Percentiles rank a stretch among this genome's conserved stretches.
phyloP scores from a whole-genome alignment of 2,888 invertebrate species.

The Pseudococcus viburni region DNA sequence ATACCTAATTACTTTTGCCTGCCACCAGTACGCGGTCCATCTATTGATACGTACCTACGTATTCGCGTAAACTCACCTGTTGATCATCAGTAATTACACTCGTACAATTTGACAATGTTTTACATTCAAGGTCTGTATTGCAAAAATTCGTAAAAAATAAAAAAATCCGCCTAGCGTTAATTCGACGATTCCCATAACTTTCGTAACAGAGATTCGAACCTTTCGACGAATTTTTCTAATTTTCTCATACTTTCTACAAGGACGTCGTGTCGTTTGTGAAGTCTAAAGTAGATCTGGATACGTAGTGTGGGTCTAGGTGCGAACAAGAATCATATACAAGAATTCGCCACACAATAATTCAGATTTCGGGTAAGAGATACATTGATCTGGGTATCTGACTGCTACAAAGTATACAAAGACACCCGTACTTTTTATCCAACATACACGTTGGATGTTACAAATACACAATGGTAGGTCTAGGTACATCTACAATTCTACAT shows the following conservation, averaged over 20 bases:
- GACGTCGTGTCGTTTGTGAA: background rate
- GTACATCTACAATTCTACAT: background rate
- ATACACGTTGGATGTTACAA: too few species aligned
- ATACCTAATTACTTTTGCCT: too few species aligned
- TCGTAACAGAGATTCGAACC: conserved; percentile 12
- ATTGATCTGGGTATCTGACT: too few species aligned
- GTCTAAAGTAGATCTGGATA: too few species aligned
- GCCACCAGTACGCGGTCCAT: too few species aligned
- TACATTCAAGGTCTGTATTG: background rate
- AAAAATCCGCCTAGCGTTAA: background rate
- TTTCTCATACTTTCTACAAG: conserved; percentile 56
- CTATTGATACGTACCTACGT: too few species aligned
- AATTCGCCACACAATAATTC: too few species aligned
- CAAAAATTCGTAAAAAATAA: background rate
- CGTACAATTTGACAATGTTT: background rate
- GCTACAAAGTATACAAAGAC: too few species aligned
- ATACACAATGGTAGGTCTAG: background rate
- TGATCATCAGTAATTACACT: background rate
- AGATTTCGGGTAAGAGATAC: background rate
- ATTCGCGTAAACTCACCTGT: too few species aligned
- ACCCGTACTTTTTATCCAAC: too few species aligned
- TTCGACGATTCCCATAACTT: conserved; percentile 39
- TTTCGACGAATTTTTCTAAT: conserved; percentile 7
- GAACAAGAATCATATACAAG: too few species aligned
- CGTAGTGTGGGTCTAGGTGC: too few species aligned